These are phyloP conservation scores for Platycercus adscitus DNA, from an alignment of 2,113 vertebrate genomes.

Conservation along the genomic window DNA sequence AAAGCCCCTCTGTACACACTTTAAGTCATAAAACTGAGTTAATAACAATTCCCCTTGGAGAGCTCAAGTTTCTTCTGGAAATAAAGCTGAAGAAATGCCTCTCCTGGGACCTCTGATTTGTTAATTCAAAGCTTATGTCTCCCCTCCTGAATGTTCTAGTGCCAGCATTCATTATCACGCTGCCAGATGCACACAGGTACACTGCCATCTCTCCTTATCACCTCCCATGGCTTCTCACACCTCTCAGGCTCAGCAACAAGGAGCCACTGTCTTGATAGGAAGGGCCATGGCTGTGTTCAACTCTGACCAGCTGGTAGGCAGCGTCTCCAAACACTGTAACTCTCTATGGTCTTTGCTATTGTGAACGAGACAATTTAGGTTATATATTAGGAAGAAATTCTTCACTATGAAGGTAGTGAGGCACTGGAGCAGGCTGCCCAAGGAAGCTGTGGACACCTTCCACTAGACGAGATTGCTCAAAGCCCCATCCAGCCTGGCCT, in stretches of 20 bases:
- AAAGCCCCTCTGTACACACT: not conserved
- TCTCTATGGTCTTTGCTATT: not conserved
- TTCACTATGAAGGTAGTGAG: not conserved
- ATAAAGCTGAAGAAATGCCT: not conserved
- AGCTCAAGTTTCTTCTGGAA: not conserved
- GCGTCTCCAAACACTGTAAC: not conserved
- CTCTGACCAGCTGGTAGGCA: not conserved
- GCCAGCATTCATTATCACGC: fast-evolving
- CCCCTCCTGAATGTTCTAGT: not conserved
- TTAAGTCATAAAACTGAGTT: not conserved
- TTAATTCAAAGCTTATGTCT: not conserved
- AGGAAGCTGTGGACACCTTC: not conserved
- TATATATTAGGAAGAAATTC: not conserved
- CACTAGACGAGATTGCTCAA: not conserved
- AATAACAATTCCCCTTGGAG: not conserved
- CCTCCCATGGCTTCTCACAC: not conserved
- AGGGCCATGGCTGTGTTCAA: not conserved
- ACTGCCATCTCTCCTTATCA: not conserved
- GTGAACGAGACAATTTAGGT: not conserved
- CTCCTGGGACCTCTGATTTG: not conserved
- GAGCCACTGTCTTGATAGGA: not conserved
- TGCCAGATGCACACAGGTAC: not conserved
- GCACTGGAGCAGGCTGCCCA: not conserved
- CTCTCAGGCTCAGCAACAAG: not conserved
- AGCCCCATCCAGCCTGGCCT: not conserved